Percentiles rank a stretch among this genome's conserved stretches.
phyloP scores from a whole-genome alignment of 2,113 vertebrate species.

The Excalfactoria chinensis region DNA sequence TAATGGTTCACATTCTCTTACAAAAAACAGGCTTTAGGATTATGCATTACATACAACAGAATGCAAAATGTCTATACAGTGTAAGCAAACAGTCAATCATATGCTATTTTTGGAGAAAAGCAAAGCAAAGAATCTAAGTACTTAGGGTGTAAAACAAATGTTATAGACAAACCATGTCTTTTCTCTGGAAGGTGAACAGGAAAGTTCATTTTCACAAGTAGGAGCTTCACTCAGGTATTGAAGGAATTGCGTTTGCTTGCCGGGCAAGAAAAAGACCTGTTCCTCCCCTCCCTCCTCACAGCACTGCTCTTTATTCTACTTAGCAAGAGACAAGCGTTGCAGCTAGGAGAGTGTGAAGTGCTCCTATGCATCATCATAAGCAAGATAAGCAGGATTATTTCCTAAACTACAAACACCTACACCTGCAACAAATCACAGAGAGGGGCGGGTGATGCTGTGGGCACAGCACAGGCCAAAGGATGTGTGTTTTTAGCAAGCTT shows the following conservation, averaged over 20 bases:
- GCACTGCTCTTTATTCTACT: conserved; percentile 15
- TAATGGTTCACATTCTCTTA: background rate
- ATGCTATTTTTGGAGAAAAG: background rate
- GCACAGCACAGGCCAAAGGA: background rate
- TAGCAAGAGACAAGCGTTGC: conserved; percentile 6
- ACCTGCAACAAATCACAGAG: conserved; percentile 9
- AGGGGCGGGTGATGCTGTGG: background rate
- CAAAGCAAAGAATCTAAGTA: background rate
- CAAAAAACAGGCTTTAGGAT: background rate
- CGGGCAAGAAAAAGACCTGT: conserved; percentile 5
- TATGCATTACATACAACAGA: background rate
- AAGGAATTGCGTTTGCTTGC: background rate
- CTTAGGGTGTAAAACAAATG: background rate
- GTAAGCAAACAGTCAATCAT: background rate
- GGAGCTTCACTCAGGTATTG: background rate
- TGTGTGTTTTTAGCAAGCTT: background rate
- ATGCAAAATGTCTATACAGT: background rate
- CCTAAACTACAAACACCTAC: conserved; percentile 19
- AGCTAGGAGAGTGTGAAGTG: conserved; percentile 24
- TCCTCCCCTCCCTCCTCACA: background rate
- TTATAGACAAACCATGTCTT: background rate
- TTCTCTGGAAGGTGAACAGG: background rate
- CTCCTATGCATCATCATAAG: conserved; percentile 48
- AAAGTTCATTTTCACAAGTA: background rate
- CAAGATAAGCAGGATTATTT: conserved; percentile 46